Percentiles rank a stretch among this genome's conserved stretches.
Evolutionary conservation across 2,888 invertebrate species (phyloP).

Genomic region (Marasmarcha lunaedactyla): DNA sequence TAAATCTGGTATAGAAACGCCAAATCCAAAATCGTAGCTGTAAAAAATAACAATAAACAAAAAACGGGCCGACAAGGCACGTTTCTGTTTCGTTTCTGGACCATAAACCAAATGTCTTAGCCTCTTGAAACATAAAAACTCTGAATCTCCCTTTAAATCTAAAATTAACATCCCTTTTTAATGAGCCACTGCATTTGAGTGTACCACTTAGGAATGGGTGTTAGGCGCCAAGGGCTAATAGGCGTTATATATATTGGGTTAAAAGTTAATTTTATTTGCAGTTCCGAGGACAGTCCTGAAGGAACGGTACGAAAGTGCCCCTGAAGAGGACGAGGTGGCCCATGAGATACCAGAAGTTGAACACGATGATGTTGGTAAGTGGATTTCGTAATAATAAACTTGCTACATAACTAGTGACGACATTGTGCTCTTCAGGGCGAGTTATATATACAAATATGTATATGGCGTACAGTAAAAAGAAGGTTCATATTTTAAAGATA

Average conservation of each 20-base stretch:
- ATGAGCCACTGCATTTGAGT: slow-evolving; percentile 10
- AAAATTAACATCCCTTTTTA: slow-evolving; percentile 45
- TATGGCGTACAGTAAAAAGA: no score
- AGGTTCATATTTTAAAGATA: no score
- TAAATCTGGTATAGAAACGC: no score
- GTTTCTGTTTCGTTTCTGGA: slow-evolving; percentile 1
- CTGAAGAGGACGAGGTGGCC: slow-evolving; percentile 81
- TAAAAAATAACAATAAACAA: slow-evolving; percentile 17
- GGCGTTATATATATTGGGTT: slow-evolving; percentile 19
- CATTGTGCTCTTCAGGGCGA: no score
- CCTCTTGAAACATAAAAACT: slow-evolving; percentile 27
- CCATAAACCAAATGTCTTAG: slow-evolving; percentile 1
- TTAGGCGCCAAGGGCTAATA: slow-evolving; percentile 25
- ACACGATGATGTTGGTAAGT: slow-evolving; percentile 67
- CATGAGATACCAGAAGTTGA: slow-evolving; percentile 60
- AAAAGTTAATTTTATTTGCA: slow-evolving; percentile 52
- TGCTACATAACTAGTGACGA: no score
- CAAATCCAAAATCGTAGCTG: no score
- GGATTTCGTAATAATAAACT: slow-evolving; percentile 22
- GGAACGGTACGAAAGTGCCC: slow-evolving; percentile 83
- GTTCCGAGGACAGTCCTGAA: slow-evolving; percentile 87
- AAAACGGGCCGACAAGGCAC: not conserved
- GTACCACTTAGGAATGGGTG: slow-evolving; percentile 10
- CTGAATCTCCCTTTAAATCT: slow-evolving; percentile 38
- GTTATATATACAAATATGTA: no score